Percentiles rank a stretch among this genome's conserved stretches.
phyloP scores from a whole-genome alignment of 2,797 vertebrate species.

The Squalus acanthias region DNA sequence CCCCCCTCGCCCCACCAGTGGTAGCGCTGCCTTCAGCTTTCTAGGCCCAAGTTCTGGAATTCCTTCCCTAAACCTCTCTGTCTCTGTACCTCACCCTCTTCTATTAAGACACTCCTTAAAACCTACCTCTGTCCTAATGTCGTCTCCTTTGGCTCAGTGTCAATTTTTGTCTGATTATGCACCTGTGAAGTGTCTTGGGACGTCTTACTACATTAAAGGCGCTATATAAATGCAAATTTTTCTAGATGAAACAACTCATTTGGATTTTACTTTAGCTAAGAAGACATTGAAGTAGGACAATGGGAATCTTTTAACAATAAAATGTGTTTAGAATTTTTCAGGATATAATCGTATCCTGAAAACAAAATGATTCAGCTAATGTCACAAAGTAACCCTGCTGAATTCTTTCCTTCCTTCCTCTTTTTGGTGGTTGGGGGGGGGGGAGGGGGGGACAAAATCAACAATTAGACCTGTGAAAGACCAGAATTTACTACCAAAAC shows the following conservation, averaged over 20 bases:
- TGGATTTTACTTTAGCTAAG: neutral
- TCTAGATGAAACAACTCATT: neutral
- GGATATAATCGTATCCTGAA: neutral
- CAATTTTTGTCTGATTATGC: neutral
- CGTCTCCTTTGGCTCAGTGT: neutral
- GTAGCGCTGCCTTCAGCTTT: too few species aligned
- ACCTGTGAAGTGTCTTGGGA: neutral
- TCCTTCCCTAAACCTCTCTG: neutral
- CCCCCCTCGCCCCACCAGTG: neutral
- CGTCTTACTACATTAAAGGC: neutral
- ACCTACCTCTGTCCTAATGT: neutral
- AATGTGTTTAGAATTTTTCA: neutral
- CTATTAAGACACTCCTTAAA: neutral
- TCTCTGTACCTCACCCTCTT: too few species aligned
- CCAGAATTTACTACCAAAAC: neutral
- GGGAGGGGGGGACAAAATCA: neutral
- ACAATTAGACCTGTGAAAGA: neutral
- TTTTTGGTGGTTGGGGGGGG: neutral
- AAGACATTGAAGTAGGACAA: neutral
- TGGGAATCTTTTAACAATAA: neutral
- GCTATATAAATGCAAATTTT: neutral
- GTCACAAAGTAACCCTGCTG: neutral
- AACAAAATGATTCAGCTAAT: neutral
- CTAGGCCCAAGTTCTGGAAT: neutral
- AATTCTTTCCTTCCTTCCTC: neutral